These are phyloP conservation scores for Drosophila borealis DNA, from an alignment of 2,888 invertebrate genomes.

Conservation along the genomic window DNA sequence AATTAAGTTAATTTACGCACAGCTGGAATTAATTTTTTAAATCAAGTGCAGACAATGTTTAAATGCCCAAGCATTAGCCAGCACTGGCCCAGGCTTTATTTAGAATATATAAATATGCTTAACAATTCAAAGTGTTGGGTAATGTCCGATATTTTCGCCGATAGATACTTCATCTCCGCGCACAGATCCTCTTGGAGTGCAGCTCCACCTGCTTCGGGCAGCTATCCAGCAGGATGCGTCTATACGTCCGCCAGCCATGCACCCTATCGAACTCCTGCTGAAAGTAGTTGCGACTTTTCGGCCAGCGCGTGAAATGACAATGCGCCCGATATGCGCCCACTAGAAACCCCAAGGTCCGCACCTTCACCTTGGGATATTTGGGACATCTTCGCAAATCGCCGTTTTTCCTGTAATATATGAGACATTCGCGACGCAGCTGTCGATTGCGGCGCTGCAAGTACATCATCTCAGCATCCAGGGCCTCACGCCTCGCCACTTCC, in stretches of 20 bases:
- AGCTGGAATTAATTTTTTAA: constrained; percentile 1
- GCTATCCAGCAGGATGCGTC: neutral
- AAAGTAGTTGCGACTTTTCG: neutral
- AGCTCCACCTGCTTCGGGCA: neutral
- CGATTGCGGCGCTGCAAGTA: constrained; percentile 4
- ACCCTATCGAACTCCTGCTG: neutral
- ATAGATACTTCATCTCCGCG: constrained; percentile 1
- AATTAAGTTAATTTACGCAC: neutral
- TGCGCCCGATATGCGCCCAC: constrained; percentile 22
- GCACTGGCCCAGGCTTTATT: neutral
- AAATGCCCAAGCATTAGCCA: no score
- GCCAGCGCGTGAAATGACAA: constrained; percentile 20
- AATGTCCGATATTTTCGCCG: neutral
- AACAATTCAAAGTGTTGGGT: neutral
- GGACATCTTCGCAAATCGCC: neutral
- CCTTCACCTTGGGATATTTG: neutral
- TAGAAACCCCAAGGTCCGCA: constrained; percentile 20
- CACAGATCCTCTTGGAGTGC: constrained; percentile 1
- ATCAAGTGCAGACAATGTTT: constrained; percentile 41
- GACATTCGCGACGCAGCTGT: constrained; percentile 6
- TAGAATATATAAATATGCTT: neutral
- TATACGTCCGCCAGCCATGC: constrained; percentile 32
- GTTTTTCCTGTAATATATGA: neutral
- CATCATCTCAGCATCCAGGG: neutral
- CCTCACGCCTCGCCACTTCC: neutral